Conservation (phyloP, 2,797 vertebrate species). For the Macropus fuliginosus region DNA sequence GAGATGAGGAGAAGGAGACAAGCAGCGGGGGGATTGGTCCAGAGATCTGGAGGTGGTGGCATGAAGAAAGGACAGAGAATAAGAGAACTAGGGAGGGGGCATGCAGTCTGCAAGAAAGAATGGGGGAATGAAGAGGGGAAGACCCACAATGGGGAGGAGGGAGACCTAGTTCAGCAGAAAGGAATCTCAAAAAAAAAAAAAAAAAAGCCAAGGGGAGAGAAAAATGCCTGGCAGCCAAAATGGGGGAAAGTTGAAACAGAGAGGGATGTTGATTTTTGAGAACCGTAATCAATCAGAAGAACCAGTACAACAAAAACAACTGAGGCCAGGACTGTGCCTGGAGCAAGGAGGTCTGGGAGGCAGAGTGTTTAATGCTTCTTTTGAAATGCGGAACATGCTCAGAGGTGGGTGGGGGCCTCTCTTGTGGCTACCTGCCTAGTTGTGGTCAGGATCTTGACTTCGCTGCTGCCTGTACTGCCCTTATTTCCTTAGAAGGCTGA, state of each 20-base stretch:
- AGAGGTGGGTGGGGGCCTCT: slow-evolving; percentile 78
- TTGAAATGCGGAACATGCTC: slow-evolving; percentile 75
- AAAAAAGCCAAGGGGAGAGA: background rate
- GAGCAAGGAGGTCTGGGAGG: slow-evolving; percentile 68
- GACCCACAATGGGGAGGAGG: background rate
- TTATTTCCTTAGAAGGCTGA: slow-evolving; percentile 70
- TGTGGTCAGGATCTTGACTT: slow-evolving; percentile 81
- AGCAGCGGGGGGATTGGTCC: slow-evolving; percentile 44
- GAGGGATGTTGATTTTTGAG: slow-evolving; percentile 16
- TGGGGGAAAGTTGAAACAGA: background rate
- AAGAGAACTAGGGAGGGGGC: background rate
- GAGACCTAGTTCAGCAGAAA: background rate
- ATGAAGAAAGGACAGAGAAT: slow-evolving; percentile 3
- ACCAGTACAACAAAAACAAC: slow-evolving; percentile 45
- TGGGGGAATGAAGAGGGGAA: slow-evolving; percentile 3
- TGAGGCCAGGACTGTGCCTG: slow-evolving; percentile 30
- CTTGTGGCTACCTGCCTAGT: slow-evolving; percentile 80
- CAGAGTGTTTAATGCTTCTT: slow-evolving; percentile 76
- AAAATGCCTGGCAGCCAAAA: slow-evolving; percentile 20
- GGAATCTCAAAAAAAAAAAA: background rate
- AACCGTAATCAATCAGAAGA: slow-evolving; percentile 41
- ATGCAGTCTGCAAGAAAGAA: background rate
- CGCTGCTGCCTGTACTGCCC: slow-evolving; percentile 72
- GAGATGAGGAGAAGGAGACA: slow-evolving; percentile 47
- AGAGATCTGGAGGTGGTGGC: background rate